A percentile compares a stretch with the other conserved stretches of the same genome.
phyloP scores from a whole-genome alignment of 2,113 vertebrate genomes.

The Nothobranchius furzeri region DNA sequence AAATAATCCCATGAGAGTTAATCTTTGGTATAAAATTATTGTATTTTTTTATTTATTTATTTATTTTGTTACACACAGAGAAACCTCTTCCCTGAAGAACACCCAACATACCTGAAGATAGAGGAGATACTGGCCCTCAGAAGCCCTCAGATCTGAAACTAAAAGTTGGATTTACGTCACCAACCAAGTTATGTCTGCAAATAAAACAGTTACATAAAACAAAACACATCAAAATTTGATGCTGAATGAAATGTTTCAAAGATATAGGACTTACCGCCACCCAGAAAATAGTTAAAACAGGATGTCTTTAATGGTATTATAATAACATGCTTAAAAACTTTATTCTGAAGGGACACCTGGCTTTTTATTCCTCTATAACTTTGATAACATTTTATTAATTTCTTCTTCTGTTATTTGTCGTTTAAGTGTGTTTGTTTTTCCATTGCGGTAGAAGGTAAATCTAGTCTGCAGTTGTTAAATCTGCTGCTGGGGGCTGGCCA shows the following conservation, averaged over 20 bases:
- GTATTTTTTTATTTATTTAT: conserved; percentile 10
- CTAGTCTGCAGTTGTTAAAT: neutral
- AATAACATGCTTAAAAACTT: too few relatives aligned
- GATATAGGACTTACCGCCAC: too few relatives aligned
- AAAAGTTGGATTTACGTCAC: too few relatives aligned
- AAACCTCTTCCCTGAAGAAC: conserved; percentile 67
- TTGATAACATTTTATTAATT: neutral
- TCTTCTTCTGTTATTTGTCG: neutral
- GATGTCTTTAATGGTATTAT: too few relatives aligned
- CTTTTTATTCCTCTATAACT: neutral
- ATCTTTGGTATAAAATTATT: neutral
- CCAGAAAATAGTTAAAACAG: too few relatives aligned
- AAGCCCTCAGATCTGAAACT: too few relatives aligned
- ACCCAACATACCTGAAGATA: conserved; percentile 62
- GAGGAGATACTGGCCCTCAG: conserved; percentile 55
- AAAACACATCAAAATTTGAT: too few relatives aligned
- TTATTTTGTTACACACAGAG: conserved; percentile 60
- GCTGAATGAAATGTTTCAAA: too few relatives aligned
- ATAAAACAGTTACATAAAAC: too few relatives aligned
- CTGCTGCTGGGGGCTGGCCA: neutral
- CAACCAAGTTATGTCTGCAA: too few relatives aligned
- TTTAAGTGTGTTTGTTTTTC: neutral
- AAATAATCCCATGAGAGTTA: neutral
- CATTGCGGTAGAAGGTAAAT: neutral
- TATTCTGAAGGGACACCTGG: neutral